Evolutionary conservation across 2,113 vertebrate genomes (phyloP).

Genomic region (Channa argus): DNA sequence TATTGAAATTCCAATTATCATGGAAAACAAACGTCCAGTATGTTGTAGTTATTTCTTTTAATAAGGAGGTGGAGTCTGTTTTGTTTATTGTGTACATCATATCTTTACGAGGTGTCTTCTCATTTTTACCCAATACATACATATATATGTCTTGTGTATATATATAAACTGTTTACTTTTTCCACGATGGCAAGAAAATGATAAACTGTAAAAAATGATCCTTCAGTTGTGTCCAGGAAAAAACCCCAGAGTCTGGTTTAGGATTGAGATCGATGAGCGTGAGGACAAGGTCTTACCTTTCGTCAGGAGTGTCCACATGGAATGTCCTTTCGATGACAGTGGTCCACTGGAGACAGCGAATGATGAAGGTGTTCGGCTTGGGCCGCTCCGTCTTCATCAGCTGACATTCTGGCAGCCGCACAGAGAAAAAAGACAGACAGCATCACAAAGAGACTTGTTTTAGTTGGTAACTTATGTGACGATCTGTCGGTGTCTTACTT

Average conservation of each 20-base stretch:
- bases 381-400: conserved; percentile 98
- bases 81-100: too few relatives aligned
- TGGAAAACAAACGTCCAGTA: too few relatives aligned
- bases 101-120: too few relatives aligned
- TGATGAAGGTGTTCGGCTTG: conserved; percentile 98
- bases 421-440: background rate
- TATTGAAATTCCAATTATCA: too few relatives aligned
- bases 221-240: conserved; percentile 10
- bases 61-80: too few relatives aligned
- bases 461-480: rapidly evolving
- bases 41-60: too few relatives aligned
- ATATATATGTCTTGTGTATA: too few relatives aligned
- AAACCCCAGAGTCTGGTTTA: conserved; percentile 4
- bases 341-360: conserved; percentile 98
- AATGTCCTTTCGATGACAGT: conserved; percentile 97
- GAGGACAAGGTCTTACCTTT: conserved; percentile 84
- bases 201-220: too few relatives aligned
- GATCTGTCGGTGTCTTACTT: conserved; percentile 82
- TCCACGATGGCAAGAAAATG: too few relatives aligned
- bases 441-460: background rate
- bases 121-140: too few relatives aligned
- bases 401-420: conserved; percentile 85
- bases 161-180: too few relatives aligned
- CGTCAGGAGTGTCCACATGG: conserved; percentile 94
- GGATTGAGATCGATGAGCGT: background rate